Evolutionary conservation across 1,140 invertebrate species (phyloP), one percentile per base, ranked within the genome.

Genomic region (Lepidurus apus): DNA sequence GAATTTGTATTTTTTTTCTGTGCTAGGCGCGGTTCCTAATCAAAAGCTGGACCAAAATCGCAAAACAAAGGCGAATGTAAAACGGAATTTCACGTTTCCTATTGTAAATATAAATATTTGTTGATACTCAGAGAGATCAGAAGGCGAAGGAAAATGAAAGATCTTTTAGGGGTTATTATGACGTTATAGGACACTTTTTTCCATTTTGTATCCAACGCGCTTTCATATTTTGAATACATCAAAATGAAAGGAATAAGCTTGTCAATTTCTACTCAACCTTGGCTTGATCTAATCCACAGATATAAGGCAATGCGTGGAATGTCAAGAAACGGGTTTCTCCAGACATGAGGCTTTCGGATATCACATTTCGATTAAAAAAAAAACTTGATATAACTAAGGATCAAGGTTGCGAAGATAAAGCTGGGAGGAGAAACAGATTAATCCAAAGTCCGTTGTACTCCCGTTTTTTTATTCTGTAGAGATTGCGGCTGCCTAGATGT

Each of bases 31-130:
- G 53, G 53, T 65, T 65, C 53, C 53, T 65, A 65, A 65, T 65
- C 53, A 65, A 65, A 65, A 65, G 21, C 53, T 65, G 53, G 53
- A 65, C 53, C 53, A 65, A 65, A 65, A 65, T 65, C 21, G 53
- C 21, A 21, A 65, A 21, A 65, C 53, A 7, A 21, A 65, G 17
- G 21, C 17, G 21, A 7, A 21, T n/a, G 53, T n/a, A 65, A 17
- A 65, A 65, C 6, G 17, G 13, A 65, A 65, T 7, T 65, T 17
- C 17, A 21, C 7, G 53, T 47, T 65, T 65, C 53, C 53, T 65
- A 65, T 17, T 65, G 53, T 65, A 65, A 65, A 65, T 65, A 65
- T 13, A 65, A n/a, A 34, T 34, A 34, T 34, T 65, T 65, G 53
- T 65, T 65, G 53, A 65, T 65, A 65, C 53, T 65, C 53, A 65